Conservation (phyloP, 2,113 vertebrate species). For the Heliornis fulica region DNA sequence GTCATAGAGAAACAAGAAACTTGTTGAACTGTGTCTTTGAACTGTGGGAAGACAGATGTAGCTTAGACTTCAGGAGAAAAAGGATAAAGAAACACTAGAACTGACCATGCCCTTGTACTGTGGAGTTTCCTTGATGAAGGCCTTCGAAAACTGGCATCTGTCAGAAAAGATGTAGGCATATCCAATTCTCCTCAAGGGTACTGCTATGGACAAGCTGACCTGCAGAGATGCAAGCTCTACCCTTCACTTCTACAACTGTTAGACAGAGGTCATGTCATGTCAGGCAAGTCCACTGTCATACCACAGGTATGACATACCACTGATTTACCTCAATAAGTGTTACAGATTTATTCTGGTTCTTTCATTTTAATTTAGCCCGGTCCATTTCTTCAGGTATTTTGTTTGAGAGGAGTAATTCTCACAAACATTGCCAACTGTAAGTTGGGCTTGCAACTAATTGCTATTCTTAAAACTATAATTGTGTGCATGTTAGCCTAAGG, state of each 20-base stretch:
- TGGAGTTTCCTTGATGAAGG: not conserved
- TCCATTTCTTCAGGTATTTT: not conserved
- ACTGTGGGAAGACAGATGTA: not conserved
- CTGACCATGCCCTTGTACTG: not conserved
- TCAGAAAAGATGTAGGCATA: not conserved
- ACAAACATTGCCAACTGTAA: not conserved
- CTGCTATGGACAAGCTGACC: fast-evolving
- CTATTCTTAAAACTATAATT: not conserved
- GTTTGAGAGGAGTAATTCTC: not conserved
- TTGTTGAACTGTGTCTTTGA: not conserved
- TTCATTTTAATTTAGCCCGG: not conserved
- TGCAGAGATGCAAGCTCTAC: not conserved
- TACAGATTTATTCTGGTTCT: not conserved
- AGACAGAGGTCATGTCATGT: not conserved
- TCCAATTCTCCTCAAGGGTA: not conserved
- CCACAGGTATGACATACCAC: not conserved
- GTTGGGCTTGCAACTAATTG: not conserved
- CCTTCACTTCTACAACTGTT: not conserved
- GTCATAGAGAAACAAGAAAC: not conserved
- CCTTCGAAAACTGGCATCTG: not conserved
- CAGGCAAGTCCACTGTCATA: not conserved
- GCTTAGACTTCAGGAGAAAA: not conserved
- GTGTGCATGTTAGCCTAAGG: not conserved
- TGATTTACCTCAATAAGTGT: not conserved
- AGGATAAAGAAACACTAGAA: not conserved